A percentile compares a stretch with the other conserved stretches of the same genome.
These are phyloP conservation scores for Oegoconia quadripuncta DNA, from an alignment of 2,888 invertebrate genomes.

Conservation along the genomic window DNA sequence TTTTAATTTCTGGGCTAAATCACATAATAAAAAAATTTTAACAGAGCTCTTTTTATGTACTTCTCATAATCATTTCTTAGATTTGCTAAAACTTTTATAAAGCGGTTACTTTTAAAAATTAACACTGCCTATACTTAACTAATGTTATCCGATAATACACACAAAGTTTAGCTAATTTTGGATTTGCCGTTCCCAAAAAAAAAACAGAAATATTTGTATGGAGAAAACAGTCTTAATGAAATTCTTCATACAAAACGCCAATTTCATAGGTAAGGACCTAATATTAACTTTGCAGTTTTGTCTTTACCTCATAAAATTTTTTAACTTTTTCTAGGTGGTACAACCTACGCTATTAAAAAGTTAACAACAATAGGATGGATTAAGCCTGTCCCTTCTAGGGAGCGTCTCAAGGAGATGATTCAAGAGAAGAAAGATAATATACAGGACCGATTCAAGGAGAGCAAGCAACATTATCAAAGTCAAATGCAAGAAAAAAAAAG, in stretches of 20 bases:
- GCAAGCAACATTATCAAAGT: conserved; percentile 61
- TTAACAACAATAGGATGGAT: conserved; percentile 89
- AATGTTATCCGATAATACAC: too few relatives aligned
- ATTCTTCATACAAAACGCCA: too few relatives aligned
- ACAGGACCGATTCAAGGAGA: conserved; percentile 80
- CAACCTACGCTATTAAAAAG: conserved; percentile 90
- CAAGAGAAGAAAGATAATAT: conserved; percentile 80
- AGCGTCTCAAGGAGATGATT: conserved; percentile 81
- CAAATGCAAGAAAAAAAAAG: conserved; percentile 65
- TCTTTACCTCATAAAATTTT: not conserved
- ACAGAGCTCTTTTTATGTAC: too few relatives aligned
- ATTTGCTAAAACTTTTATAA: conserved; percentile 3
- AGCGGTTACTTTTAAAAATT: not conserved
- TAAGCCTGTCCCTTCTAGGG: conserved; percentile 86
- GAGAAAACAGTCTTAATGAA: too few relatives aligned
- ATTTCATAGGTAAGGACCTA: too few relatives aligned
- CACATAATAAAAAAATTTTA: too few relatives aligned
- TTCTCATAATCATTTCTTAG: too few relatives aligned
- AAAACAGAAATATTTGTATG: too few relatives aligned
- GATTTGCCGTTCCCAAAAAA: too few relatives aligned
- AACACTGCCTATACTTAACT: not conserved
- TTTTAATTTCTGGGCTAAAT: too few relatives aligned
- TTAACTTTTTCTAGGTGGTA: conserved; percentile 81
- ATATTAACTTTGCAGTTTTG: not conserved
- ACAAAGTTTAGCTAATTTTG: too few relatives aligned